Conservation (phyloP, 2,888 invertebrate species). For the Herminia tarsipennalis region DNA sequence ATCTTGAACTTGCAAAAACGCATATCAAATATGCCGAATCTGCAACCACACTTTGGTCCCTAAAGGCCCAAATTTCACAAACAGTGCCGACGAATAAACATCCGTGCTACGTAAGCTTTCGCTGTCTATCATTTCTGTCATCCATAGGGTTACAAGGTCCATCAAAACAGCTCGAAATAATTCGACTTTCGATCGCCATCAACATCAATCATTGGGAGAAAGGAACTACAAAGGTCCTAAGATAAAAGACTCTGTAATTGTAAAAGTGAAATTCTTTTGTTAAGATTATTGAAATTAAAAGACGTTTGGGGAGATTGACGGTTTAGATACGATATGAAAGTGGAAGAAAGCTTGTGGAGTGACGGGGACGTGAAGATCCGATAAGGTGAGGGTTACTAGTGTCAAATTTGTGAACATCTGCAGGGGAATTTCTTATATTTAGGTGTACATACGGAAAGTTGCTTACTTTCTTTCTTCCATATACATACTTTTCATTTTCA, state of each 20-base stretch:
- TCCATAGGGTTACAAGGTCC: constrained; percentile 35
- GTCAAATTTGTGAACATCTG: too few species aligned
- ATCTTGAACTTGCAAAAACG: too few species aligned
- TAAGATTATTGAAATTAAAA: constrained; percentile 41
- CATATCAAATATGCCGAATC: too few species aligned
- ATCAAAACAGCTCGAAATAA: constrained; percentile 40
- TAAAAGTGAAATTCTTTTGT: constrained; percentile 49
- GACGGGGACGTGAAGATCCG: constrained; percentile 16
- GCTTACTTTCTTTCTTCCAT: too few species aligned
- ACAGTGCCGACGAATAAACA: constrained; percentile 31
- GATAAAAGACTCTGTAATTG: constrained; percentile 30
- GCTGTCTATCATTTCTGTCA: constrained; percentile 17
- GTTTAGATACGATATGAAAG: constrained; percentile 37
- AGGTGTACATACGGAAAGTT: too few species aligned
- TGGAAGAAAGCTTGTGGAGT: constrained; percentile 34
- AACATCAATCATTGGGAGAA: constrained; percentile 48
- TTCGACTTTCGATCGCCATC: constrained; percentile 27
- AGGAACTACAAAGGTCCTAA: constrained; percentile 34
- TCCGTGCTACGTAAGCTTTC: constrained; percentile 41
- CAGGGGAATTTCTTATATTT: too few species aligned
- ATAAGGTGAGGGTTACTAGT: too few species aligned
- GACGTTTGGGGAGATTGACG: constrained; percentile 41
- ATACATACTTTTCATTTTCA: too few species aligned
- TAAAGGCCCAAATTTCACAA: too few species aligned
- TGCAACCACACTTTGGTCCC: too few species aligned